Base-by-base conservation (phyloP, 1,140 invertebrate species). In the Megalonaias nervosa region DNA sequence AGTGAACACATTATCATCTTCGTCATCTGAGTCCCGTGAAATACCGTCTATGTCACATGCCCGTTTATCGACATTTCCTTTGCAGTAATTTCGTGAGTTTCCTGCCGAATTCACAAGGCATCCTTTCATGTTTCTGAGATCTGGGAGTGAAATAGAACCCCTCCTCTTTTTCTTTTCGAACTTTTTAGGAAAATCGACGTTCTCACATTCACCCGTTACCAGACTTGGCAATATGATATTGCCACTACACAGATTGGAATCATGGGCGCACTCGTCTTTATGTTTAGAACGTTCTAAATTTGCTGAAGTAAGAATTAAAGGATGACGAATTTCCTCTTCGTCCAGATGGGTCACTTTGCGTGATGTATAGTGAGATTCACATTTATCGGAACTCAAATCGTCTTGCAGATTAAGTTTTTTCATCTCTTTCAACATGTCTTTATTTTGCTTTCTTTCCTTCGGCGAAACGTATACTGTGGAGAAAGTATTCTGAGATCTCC, bases 101-200 rank as follows among this genome's bases (percentile, higher is more conserved):
- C 69, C 72, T 11, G 64, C 75, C 2, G 75, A 77, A 72, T 71
- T 71, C 19, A 77, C 75, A 16, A 77, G 38, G 67, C 55, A 71
- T 77, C 75, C 70, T 15, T 38, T 66, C 61, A 72, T 70, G 71
- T 31, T 77, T 62, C 75, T 69, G 57, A 77, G 56, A 58, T 77
- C 75, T 58, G 75, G 75, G 67, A 77, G 75, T 77, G 75, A 77
- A 17, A 77, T 17, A 59, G 75, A 77, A 60, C 69, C 69, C 21
- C 67, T 58, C 19, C 75, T 71, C 26, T 71, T 61, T 65, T 71
- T 67, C 11, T 65, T 48, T 38, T 67, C 57, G 59, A 64, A 60
- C 61, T 71, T 64, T 13, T 71, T 70, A 14, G 75, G 68, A 60
- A 60, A 48, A 5, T 77, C 67, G 16, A 26, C 64, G 26, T 60